Evolutionary conservation across 2,113 vertebrate genomes (phyloP).

Genomic region (Lampris megalopsis): DNA sequence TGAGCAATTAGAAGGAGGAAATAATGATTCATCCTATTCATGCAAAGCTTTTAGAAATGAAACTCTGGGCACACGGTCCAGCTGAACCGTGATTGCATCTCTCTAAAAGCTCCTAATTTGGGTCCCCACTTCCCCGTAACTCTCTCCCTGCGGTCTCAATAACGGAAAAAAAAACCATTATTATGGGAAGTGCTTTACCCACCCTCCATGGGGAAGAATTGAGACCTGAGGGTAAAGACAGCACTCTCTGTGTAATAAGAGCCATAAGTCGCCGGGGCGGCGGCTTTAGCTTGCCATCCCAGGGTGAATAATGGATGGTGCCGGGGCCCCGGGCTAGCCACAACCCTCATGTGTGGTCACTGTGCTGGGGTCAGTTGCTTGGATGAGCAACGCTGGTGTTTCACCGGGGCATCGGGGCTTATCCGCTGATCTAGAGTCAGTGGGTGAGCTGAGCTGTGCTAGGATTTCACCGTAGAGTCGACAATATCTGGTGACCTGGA

Average conservation of each 20-base stretch:
- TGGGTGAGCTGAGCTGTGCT: constrained; percentile 16
- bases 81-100: neutral
- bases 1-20: too few species aligned
- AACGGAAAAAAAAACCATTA: constrained; percentile 19
- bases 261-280: constrained; percentile 19
- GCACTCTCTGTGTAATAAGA: constrained; percentile 50
- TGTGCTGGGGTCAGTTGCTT: constrained; percentile 16
- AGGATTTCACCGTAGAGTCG: constrained; percentile 35
- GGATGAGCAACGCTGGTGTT: constrained; percentile 23
- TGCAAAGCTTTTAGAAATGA: too few species aligned
- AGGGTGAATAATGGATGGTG: constrained; percentile 63
- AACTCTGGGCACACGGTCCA: too few species aligned
- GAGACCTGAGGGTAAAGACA: constrained; percentile 15
- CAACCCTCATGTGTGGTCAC: constrained; percentile 42
- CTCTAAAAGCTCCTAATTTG: neutral
- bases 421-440: constrained; percentile 48
- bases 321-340: constrained; percentile 7
- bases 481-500: constrained; percentile 14
- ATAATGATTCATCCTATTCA: too few species aligned
- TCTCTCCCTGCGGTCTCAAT: constrained; percentile 3
- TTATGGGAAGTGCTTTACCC: constrained; percentile 6
- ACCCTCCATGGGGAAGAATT: constrained; percentile 9
- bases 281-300: constrained; percentile 36
- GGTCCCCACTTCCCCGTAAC: neutral
- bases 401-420: constrained; percentile 44